phyloP scores from a whole-genome alignment of 2,113 vertebrate genomes.

The Dasyornis broadbenti region DNA sequence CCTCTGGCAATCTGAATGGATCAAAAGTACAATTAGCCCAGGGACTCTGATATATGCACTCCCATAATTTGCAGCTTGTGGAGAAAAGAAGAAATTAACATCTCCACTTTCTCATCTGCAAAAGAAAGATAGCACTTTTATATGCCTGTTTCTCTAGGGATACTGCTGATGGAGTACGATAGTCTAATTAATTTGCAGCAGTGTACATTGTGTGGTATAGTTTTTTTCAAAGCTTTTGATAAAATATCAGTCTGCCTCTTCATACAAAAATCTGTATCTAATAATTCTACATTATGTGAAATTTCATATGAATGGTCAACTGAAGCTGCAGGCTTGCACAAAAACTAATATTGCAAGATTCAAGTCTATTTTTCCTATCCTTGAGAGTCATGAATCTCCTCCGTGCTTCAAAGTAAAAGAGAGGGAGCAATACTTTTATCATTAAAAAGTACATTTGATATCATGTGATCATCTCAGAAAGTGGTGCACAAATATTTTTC shows the following conservation, averaged over 20 bases:
- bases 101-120: neutral
- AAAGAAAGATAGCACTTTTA: neutral
- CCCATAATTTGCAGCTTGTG: neutral
- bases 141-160: neutral
- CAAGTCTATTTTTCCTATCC: neutral
- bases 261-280: neutral
- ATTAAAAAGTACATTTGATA: neutral
- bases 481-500: neutral
- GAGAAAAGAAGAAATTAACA: neutral
- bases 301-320: neutral
- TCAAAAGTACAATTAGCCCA: conserved; percentile 14
- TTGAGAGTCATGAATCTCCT: neutral
- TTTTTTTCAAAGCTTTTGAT: neutral
- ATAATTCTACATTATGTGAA: neutral
- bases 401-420: neutral
- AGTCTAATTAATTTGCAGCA: conserved; percentile 4
- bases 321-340: neutral
- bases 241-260: neutral
- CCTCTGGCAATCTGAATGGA: neutral
- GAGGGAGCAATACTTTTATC: neutral
- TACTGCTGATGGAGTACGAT: neutral
- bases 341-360: neutral
- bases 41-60: neutral
- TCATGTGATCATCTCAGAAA: neutral
- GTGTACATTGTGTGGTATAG: neutral